Conservation (phyloP, 2,113 vertebrate genomes). For the Petrocephalus microphthalmus region DNA sequence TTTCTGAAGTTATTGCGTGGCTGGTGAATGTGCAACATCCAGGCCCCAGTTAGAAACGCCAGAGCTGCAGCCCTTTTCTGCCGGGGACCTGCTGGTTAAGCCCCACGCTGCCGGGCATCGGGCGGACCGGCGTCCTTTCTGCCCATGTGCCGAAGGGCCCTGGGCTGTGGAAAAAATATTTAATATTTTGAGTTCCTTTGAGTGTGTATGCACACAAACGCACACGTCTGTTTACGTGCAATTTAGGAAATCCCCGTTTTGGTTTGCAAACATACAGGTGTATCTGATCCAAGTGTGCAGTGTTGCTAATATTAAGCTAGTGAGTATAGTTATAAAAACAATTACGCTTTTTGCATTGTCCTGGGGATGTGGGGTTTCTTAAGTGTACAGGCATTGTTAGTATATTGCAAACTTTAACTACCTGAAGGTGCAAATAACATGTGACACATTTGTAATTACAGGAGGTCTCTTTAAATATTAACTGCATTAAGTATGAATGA, state of each 20-base stretch:
- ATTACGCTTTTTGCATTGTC: not conserved
- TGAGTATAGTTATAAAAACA: not conserved
- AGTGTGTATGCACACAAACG: not conserved
- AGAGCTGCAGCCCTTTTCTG: not conserved
- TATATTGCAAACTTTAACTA: not conserved
- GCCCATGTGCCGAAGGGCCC: not conserved
- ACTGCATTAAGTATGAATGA: not conserved
- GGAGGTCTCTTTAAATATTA: not conserved
- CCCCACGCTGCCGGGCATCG: not conserved
- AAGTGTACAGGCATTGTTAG: not conserved
- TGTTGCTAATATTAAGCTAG: not conserved
- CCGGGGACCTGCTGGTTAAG: not conserved
- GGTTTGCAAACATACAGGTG: not conserved
- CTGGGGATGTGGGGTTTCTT: not conserved
- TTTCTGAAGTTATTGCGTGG: not conserved
- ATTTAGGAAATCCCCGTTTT: not conserved
- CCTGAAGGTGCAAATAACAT: not conserved
- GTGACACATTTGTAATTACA: not conserved
- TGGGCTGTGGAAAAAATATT: not conserved
- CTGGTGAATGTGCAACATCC: not conserved
- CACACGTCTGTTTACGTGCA: not conserved
- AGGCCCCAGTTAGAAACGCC: not conserved
- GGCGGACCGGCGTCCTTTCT: not conserved
- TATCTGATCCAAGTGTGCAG: not conserved
- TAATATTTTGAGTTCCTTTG: not conserved